These are phyloP conservation scores for Phylloscopus collybita DNA, from an alignment of 2,797 vertebrate genomes.

Conservation along the genomic window DNA sequence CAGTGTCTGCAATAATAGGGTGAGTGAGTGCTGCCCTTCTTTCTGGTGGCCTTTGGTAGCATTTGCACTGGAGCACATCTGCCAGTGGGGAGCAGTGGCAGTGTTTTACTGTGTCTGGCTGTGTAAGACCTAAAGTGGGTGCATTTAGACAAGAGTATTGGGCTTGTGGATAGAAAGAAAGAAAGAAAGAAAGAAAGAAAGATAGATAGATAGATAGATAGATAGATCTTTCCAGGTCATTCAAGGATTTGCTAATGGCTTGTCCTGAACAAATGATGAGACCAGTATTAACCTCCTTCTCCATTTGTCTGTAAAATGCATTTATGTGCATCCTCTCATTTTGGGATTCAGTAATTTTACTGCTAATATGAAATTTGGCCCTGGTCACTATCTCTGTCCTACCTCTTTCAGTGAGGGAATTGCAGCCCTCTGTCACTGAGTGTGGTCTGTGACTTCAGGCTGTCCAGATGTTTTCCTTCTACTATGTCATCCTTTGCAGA, in stretches of 20 bases:
- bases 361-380: not conserved
- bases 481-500: not conserved
- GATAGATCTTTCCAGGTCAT: not conserved
- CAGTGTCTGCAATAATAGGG: conserved; percentile 79
- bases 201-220: no score
- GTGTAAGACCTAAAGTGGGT: not conserved
- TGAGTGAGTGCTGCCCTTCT: conserved; percentile 69
- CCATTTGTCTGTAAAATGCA: not conserved
- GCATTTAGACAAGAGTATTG: not conserved
- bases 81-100: conserved; percentile 41
- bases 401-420: not conserved
- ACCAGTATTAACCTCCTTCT: not conserved
- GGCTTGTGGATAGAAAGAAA: not conserved
- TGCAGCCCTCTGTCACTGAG: not conserved
- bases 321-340: not conserved
- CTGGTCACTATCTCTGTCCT: not conserved
- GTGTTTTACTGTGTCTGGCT: not conserved
- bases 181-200: not conserved
- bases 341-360: not conserved
- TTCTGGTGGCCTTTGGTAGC: not conserved
- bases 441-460: not conserved
- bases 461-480: not conserved
- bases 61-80: not conserved
- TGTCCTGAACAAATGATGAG: not conserved
- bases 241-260: conserved; percentile 3